These are phyloP conservation scores for Machimus rusticus DNA, from an alignment of 2,888 invertebrate species.

Conservation along the genomic window DNA sequence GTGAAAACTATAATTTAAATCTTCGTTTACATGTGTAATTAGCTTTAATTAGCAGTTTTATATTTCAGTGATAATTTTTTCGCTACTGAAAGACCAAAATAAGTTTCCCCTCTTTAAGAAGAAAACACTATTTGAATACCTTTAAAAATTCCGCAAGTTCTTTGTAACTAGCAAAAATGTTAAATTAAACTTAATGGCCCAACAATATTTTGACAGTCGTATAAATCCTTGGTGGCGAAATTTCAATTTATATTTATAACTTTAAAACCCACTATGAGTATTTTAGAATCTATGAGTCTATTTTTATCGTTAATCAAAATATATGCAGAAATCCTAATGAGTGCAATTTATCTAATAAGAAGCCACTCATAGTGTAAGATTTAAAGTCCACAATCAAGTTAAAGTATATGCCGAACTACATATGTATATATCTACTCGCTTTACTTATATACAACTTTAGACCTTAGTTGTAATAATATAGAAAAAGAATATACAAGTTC, in stretches of 20 bases:
- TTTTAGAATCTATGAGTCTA: background rate
- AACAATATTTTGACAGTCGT: background rate
- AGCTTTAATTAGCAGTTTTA: background rate
- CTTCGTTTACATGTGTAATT: background rate
- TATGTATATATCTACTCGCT: too few species aligned
- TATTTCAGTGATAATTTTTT: background rate
- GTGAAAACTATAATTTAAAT: background rate
- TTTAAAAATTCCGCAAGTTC: background rate
- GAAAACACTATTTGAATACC: background rate
- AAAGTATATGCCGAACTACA: background rate
- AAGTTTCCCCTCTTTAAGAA: background rate
- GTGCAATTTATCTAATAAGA: background rate
- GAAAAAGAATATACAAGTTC: background rate
- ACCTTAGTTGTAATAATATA: background rate
- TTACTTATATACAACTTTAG: background rate
- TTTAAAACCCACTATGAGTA: background rate
- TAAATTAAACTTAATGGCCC: background rate
- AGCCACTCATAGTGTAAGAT: background rate
- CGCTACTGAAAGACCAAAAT: background rate
- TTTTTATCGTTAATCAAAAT: background rate
- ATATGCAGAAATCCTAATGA: background rate
- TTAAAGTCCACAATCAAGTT: background rate
- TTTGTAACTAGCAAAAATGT: background rate
- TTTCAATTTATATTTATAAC: background rate
- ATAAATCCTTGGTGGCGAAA: background rate